Evolutionary conservation across 2,888 invertebrate species (phyloP), one percentile per base, ranked within the genome.

Genomic region (Tetragonisca angustula): DNA sequence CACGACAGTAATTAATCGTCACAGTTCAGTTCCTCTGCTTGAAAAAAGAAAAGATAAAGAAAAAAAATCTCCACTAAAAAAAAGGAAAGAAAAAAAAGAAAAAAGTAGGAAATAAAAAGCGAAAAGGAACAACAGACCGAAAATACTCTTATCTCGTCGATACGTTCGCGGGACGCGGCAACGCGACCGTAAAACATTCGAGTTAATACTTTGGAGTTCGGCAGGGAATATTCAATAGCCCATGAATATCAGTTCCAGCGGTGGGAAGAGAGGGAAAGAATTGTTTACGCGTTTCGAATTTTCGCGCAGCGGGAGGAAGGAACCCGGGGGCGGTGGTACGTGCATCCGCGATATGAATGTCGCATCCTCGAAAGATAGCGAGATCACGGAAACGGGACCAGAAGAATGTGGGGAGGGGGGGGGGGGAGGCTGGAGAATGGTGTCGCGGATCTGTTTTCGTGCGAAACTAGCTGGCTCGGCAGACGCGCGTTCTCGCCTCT

Each of bases 391-490:
- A 75, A 69, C 84, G 84, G 61, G 52, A 78, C 69, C 85, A 73
- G 79, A 70, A 84, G 81, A 85, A 88, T 81, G n/a, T n/a, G n/a
- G n/a, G n/a, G n/a, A n/a, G n/a, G n/a, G n/a, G n/a, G n/a, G n/a
- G n/a, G n/a, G n/a, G n/a, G 78, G 64, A 9, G 71, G 83, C 74
- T 82, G 43, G 81, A 81, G 78, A 87, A 81, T 83, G 74, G 82
- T 87, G 84, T 89, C 83, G 87, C 84, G 75, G 82, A 86, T 84
- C 86, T 89, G 88, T 89, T 89, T 89, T 89, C 89, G 79, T 70
- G 85, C 76, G 79, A 89, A 89, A 89, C 84, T 87, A 86, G 88
- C 88, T 88, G 62, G 86, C 89, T 86, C 87, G 86, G 88, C 88
- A 89, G 88, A 85, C 74, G 89, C 74, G 89, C 87, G 86, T 74